These are phyloP conservation scores for Lasioglossum leucozonium DNA, from an alignment of 2,888 invertebrate species.

Conservation along the genomic window DNA sequence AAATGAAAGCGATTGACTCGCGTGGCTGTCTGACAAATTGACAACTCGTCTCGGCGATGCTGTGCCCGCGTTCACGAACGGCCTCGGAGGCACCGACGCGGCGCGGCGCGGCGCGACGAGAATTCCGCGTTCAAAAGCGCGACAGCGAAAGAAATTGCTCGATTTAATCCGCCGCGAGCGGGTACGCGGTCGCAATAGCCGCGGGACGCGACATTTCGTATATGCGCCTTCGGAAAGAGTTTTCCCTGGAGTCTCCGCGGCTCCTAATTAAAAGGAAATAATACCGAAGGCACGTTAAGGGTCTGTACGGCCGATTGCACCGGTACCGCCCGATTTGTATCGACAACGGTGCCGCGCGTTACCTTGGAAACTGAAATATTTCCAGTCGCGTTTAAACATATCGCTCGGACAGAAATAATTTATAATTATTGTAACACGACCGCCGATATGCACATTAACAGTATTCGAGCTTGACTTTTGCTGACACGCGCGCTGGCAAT, in stretches of 20 bases:
- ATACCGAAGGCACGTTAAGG: constrained; percentile 11
- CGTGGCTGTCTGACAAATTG: neutral
- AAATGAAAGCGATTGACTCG: neutral
- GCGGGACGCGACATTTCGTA: neutral
- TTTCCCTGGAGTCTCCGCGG: constrained; percentile 9
- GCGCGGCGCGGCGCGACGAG: neutral
- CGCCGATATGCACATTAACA: neutral
- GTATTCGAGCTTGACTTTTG: neutral
- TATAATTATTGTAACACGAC: no score
- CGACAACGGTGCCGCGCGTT: neutral
- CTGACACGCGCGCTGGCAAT: neutral
- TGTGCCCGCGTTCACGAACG: neutral
- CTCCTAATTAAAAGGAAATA: neutral
- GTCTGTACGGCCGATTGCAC: neutral
- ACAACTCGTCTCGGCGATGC: neutral
- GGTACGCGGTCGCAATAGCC: neutral
- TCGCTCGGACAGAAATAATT: no score
- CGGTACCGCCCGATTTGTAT: neutral
- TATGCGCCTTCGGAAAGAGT: neutral
- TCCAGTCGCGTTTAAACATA: no score
- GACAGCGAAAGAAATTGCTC: neutral
- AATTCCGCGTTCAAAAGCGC: neutral
- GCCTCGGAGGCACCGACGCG: neutral
- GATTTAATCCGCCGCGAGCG: neutral
- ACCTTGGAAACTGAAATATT: no score